Base-by-base conservation (phyloP, 2,888 invertebrate genomes). In the Morpho achilles region DNA sequence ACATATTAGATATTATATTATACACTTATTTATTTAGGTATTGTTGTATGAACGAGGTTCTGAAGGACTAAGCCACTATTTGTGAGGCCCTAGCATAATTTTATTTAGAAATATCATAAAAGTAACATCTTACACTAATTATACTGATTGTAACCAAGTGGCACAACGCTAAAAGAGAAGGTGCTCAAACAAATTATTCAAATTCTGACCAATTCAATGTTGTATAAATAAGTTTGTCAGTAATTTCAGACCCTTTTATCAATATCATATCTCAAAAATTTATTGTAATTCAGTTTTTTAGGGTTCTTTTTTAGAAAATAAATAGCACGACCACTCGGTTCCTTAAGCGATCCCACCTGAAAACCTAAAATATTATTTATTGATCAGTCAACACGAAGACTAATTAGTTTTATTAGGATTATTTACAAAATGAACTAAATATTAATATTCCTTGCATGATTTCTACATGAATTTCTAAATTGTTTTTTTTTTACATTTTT, bases 21-120 rank as follows among this genome's bases (percentile, higher is more conserved):
- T 84, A 85, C 81, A 84, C 81, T 83, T 87, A 88, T 87, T 89
- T 90, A 89, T 89, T 89, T 86, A 83, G 74, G 74, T 78, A 80
- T 75, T 75, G 79, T 78, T 75, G 79, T 78, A 80, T 79, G 80
- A 79, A 79, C 80, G 82, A 79, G 77, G 79, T 82, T 84, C 76
- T 74, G 69, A 75, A 75, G 73, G 79, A 80, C 74, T 72, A 68
- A 77, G 76, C 75, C 74, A 76, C 76, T 76, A 75, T 76, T 77
- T 72, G 73, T 71, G 76, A 73, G 76, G 77, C 78, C 76, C 76
- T 68, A 70, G 72, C 74, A 73, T 73, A 73, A 68, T 73, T 63
- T 63, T 61, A 63, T 59, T 63, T 63, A 61, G 59, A 53, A 52
- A 57, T 60, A 56, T 60, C 49, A 43, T 54, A 44, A 55, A 45